A percentile compares a stretch with the other conserved stretches of the same genome.
These are phyloP conservation scores for Raja brachyura DNA, from an alignment of 2,113 vertebrate species.

Conservation along the genomic window DNA sequence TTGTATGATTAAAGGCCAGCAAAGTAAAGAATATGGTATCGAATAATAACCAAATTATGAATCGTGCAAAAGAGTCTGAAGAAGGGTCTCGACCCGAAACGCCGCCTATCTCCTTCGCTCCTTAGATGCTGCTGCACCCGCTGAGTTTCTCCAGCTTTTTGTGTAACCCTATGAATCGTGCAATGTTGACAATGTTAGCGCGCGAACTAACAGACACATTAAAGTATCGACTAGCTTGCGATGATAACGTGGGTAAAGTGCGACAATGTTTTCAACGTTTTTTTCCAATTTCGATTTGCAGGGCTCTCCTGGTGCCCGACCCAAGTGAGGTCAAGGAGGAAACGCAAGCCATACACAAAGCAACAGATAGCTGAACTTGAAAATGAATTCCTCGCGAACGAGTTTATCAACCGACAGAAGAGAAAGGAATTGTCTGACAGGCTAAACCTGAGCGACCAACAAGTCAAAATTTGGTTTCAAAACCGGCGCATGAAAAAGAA, in stretches of 20 bases:
- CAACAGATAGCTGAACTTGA: slow-evolving; percentile 86
- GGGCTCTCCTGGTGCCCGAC: slow-evolving; percentile 79
- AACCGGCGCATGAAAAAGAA: slow-evolving; percentile 93
- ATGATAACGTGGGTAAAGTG: neutral
- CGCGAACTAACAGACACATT: no score
- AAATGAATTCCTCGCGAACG: slow-evolving; percentile 83
- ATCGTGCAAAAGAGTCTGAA: no score
- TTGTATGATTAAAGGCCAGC: neutral
- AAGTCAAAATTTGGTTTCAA: slow-evolving; percentile 74
- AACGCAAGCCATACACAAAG: slow-evolving; percentile 89
- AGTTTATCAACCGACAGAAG: slow-evolving; percentile 90
- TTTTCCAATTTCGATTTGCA: slow-evolving; percentile 50
- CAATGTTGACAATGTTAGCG: neutral
- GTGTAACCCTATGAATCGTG: no score
- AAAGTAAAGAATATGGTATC: neutral
- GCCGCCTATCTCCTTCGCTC: no score
- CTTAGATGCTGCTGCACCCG: no score
- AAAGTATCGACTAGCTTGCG: neutral
- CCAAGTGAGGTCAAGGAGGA: slow-evolving; percentile 76
- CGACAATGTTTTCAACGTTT: neutral
- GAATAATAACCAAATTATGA: neutral
- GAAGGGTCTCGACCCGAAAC: no score
- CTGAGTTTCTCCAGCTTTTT: no score
- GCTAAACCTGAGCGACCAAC: slow-evolving; percentile 73
- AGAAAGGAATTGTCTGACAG: slow-evolving; percentile 82